Percentiles rank a stretch among this genome's conserved stretches.
Conservation (phyloP, 2,797 vertebrate genomes). For the Sebastes iracundus region DNA sequence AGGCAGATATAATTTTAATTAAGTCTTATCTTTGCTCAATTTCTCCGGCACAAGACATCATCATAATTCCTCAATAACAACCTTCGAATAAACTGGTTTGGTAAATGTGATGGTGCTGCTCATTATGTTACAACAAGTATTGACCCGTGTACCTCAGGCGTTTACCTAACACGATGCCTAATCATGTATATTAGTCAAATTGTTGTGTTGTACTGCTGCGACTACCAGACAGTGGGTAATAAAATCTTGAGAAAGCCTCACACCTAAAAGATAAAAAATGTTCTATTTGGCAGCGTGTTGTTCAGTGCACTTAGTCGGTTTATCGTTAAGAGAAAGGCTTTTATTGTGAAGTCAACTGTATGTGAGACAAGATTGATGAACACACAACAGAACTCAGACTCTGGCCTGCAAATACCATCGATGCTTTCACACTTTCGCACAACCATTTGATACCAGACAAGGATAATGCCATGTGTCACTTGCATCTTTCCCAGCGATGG, state of each 20-base stretch:
- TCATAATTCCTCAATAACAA: constrained; percentile 74
- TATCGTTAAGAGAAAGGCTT: not conserved
- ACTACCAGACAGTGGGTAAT: constrained; percentile 6
- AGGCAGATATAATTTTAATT: constrained; percentile 83
- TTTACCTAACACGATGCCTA: not conserved
- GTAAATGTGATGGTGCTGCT: constrained; percentile 19
- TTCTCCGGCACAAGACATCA: constrained; percentile 70
- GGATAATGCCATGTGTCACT: constrained; percentile 39
- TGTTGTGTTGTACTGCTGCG: not conserved
- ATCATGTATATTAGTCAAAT: not conserved
- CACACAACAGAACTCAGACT: constrained; percentile 6
- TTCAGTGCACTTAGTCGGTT: not conserved
- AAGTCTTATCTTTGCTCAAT: constrained; percentile 83
- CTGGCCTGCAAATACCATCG: constrained; percentile 2
- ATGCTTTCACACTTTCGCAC: constrained; percentile 20
- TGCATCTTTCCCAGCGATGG: constrained; percentile 11
- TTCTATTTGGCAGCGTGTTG: not conserved
- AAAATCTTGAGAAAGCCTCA: constrained; percentile 6
- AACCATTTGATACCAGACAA: constrained; percentile 39
- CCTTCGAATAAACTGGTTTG: constrained; percentile 45
- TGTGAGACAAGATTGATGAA: constrained; percentile 31
- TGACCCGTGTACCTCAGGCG: constrained; percentile 1
- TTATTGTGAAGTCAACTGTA: constrained; percentile 23
- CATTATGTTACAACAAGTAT: constrained; percentile 12
- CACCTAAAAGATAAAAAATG: constrained; percentile 25